phyloP scores from a whole-genome alignment of 2,888 invertebrate genomes.

The Alloscopus bannaensis region DNA sequence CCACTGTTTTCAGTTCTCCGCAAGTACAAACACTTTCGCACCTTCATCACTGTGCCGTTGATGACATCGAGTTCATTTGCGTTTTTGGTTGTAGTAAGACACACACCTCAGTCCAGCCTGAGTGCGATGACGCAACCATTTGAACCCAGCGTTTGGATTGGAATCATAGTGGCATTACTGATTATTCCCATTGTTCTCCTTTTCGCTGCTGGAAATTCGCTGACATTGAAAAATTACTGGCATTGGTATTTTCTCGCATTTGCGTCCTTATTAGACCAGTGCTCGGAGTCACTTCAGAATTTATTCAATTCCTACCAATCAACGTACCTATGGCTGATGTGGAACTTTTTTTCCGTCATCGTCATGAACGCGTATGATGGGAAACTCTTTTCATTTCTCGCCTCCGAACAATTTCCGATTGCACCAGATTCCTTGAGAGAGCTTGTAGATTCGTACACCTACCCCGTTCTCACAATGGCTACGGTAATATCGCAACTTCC shows the following conservation, averaged over 20 bases:
- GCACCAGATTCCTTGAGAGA: slow-evolving; percentile 12
- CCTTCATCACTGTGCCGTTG: not conserved
- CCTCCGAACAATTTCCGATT: not conserved
- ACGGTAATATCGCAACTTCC: not conserved
- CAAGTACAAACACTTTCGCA: too few species aligned
- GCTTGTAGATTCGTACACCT: not conserved
- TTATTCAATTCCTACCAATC: slow-evolving; percentile 1
- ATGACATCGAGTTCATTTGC: not conserved
- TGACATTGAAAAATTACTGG: slow-evolving; percentile 16
- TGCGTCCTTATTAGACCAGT: slow-evolving; percentile 27
- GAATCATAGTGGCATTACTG: not conserved
- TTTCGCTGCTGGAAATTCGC: not conserved
- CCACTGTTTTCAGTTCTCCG: too few species aligned
- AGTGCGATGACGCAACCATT: slow-evolving; percentile 37
- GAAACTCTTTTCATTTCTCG: slow-evolving; percentile 29
- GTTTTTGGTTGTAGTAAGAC: slow-evolving; percentile 1
- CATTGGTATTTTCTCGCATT: slow-evolving; percentile 28
- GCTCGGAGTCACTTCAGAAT: slow-evolving; percentile 8
- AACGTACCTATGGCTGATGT: slow-evolving; percentile 16
- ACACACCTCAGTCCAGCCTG: not conserved
- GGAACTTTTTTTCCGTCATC: slow-evolving; percentile 27
- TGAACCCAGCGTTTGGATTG: slow-evolving; percentile 21
- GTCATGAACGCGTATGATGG: slow-evolving; percentile 38
- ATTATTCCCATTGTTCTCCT: slow-evolving; percentile 9
- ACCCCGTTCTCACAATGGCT: slow-evolving; percentile 9